Conservation (phyloP, 1,140 invertebrate genomes). For the Ceratoteleas bidentatus region DNA sequence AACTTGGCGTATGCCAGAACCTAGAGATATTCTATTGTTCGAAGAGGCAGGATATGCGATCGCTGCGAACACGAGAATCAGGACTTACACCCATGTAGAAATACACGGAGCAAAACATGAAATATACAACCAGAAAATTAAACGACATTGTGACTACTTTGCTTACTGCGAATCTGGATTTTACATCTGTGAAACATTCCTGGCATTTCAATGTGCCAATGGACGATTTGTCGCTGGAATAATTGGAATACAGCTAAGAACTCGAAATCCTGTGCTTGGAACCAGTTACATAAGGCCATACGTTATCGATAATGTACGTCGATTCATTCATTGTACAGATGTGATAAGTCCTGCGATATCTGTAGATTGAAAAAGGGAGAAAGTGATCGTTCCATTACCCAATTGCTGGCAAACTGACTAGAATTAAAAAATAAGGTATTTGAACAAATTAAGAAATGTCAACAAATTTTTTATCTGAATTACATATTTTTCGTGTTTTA, state of each 20-base stretch:
- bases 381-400: background rate
- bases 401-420: background rate
- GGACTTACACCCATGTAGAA: background rate
- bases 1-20: background rate
- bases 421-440: background rate
- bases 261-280: background rate
- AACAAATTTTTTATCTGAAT: too few relatives aligned
- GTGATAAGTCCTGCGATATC: background rate
- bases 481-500: too few relatives aligned
- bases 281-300: background rate
- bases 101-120: background rate
- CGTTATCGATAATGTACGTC: background rate
- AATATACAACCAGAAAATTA: background rate
- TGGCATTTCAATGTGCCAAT: background rate
- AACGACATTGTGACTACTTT: background rate
- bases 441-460: too few relatives aligned
- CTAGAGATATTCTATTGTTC: background rate
- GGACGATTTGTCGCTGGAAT: background rate
- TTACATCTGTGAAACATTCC: background rate
- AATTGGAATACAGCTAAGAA: background rate
- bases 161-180: background rate
- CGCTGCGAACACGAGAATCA: background rate
- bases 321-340: background rate
- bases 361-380: background rate
- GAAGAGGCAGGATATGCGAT: background rate